These are phyloP conservation scores for Punctoribates punctum DNA, from an alignment of 2,888 invertebrate genomes.

Conservation along the genomic window DNA sequence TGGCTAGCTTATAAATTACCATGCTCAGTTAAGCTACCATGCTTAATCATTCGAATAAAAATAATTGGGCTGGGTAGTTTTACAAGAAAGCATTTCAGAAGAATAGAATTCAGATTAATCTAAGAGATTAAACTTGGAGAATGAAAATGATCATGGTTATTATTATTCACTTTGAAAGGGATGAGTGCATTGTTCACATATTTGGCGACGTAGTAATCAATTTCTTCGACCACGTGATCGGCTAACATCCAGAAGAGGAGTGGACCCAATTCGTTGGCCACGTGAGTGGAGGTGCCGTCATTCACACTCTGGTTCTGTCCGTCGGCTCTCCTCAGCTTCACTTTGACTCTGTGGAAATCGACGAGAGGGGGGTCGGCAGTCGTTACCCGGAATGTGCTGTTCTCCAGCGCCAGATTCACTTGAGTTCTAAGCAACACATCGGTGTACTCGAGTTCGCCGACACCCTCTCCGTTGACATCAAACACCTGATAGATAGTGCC, in stretches of 20 bases:
- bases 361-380: slow-evolving; percentile 49
- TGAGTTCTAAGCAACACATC: slow-evolving; percentile 49
- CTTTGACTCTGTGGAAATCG: slow-evolving; percentile 47
- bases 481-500: slow-evolving; percentile 48
- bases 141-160: too few species aligned
- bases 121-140: too few species aligned
- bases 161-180: slow-evolving; percentile 45
- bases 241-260: slow-evolving; percentile 49
- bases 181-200: slow-evolving; percentile 47
- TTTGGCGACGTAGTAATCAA: slow-evolving; percentile 45
- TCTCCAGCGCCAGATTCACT: slow-evolving; percentile 48
- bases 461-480: slow-evolving; percentile 47
- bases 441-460: slow-evolving; percentile 47
- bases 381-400: slow-evolving; percentile 46
- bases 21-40: too few species aligned
- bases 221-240: slow-evolving; percentile 47
- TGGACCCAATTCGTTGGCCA: slow-evolving; percentile 47
- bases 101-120: too few species aligned
- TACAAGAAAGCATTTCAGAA: too few species aligned
- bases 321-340: slow-evolving; percentile 45
- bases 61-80: too few species aligned
- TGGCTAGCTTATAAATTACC: too few species aligned
- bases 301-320: neutral
- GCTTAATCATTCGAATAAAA: too few species aligned
- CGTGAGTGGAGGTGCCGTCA: slow-evolving; percentile 27